Base-by-base conservation (phyloP, 2,888 invertebrate genomes). In the Caradrina clavipalpis region DNA sequence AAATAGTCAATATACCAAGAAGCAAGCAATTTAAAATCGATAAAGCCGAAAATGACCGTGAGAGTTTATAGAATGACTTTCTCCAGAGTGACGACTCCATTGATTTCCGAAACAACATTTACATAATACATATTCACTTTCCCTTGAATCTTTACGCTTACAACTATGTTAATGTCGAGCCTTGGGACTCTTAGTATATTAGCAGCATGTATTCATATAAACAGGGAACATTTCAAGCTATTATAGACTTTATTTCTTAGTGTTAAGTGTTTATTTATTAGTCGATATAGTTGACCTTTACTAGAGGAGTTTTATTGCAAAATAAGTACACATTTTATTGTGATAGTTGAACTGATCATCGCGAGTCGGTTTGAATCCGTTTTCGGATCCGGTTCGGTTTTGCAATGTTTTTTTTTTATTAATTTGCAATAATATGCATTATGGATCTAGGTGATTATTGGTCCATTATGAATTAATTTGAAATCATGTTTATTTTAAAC, bases 51-150 rank as follows among this genome's bases (percentile, higher is more conserved):
- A 42, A 42, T 26, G 42, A 35, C 66, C 64, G 56, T 64, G 62
- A 47, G 17, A 60, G 10, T 57, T 63, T 55, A 59, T 13, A 26
- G 2, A 62, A 67, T 78, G 22, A 79, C 83, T 84, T 84, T 84
- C 83, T 63, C 83, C 45, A 0, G n/a, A 45, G 53, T 47, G 53
- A 39, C 19, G 13, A 21, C n/a, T 56, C 39, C 69, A 63, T 75
- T 39, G 68, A 65, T 76, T 76, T 73, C 76, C 75, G 77, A 81
- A 83, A 79, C 57, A 22, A 31, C 39, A 83, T 83, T 83, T 77
- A 79, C 76, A 78, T 82, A 82, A 75, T 62, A 58, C 55, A 59
- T 69, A 70, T 66, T 72, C 69, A 80, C 85, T 82, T 86, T 86
- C 76, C 82, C 78, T 82, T 75, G 68, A 26, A 39, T 47, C 56